phyloP scores from a whole-genome alignment of 2,797 vertebrate species.

The Phrynocephalus guinanensis region DNA sequence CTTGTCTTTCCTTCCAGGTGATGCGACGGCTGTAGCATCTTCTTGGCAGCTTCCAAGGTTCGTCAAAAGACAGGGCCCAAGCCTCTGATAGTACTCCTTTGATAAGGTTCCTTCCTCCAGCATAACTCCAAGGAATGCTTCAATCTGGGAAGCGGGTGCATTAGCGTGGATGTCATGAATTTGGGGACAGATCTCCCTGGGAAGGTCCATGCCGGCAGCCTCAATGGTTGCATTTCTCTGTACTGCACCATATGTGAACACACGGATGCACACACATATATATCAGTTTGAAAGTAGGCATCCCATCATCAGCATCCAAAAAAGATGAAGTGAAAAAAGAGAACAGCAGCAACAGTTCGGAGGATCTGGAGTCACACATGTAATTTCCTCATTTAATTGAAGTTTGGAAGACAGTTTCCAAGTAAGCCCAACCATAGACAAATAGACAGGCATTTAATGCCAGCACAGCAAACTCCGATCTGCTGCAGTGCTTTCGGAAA shows the following conservation, averaged over 20 bases:
- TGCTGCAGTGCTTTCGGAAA: no score
- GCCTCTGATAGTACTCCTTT: slow-evolving; percentile 72
- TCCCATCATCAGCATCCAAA: slow-evolving; percentile 52
- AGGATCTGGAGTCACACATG: slow-evolving; percentile 38
- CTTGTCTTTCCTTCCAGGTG: slow-evolving; percentile 20
- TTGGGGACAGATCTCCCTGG: slow-evolving; percentile 76
- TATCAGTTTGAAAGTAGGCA: neutral
- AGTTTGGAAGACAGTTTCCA: slow-evolving; percentile 24
- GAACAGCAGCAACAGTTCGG: slow-evolving; percentile 28
- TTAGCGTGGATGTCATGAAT: slow-evolving; percentile 74
- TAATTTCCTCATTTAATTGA: slow-evolving; percentile 72
- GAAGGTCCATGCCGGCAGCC: slow-evolving; percentile 74
- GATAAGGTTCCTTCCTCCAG: slow-evolving; percentile 79
- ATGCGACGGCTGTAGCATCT: neutral
- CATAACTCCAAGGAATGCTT: slow-evolving; percentile 70
- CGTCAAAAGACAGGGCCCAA: slow-evolving; percentile 17
- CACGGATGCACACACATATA: neutral
- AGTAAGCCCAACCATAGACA: neutral
- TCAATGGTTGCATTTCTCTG: neutral
- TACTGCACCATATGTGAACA: neutral
- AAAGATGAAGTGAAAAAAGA: slow-evolving; percentile 75
- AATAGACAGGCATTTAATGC: no score
- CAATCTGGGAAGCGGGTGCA: slow-evolving; percentile 65
- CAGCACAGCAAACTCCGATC: no score
- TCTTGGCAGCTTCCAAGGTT: slow-evolving; percentile 39